Base-by-base conservation (phyloP, 2,888 invertebrate genomes). In the Ophion slaviceki region DNA sequence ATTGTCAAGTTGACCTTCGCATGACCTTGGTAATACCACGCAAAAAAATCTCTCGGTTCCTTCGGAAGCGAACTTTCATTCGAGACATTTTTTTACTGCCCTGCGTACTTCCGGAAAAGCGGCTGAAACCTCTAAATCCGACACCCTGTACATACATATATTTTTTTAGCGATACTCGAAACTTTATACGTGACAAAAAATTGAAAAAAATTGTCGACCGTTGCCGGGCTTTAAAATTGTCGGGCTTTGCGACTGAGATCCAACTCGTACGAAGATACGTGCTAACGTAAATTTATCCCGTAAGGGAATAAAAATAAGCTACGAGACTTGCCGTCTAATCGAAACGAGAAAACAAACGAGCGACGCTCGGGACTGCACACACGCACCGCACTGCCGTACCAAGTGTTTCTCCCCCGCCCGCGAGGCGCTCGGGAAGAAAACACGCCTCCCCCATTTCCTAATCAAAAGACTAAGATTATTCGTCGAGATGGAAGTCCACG, bases 381-480 rank as follows among this genome's bases (percentile, higher is more conserved):
- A 7, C 7, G n/a, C 28, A 32, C 47, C 47, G 77, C 80, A 84
- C 84, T 81, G 84, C 84, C 81, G 77, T 68, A 81, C 62, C 66
- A 81, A 72, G 66, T 75, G 53, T 74, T 78, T 64, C 75, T 64
- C 57, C 57, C 14, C 45, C 74, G 62, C 28, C 24, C 6, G 32
- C 24, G 78, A 57, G 66, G 64, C 53, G 14, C 53, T 17, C 53
- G 53, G 24, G 53, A 74, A 59, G 24, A 62, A 71, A 36, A 64
- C 68, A 70, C 47, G 47, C n/a, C 20, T 28, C 59, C 53, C 77
- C 72, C 68, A 74, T 84, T 86, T 82, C 82, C 84, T 80, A 84
- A 81, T 87, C 81, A 76, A 78, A 87, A 84, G 81, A 86, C 81
- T 84, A 84, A 68, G 68, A 84, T 77, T 80, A 53, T 53, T 70